Evolutionary conservation across 2,888 invertebrate species (phyloP).

Genomic region (Tenthredo livida): DNA sequence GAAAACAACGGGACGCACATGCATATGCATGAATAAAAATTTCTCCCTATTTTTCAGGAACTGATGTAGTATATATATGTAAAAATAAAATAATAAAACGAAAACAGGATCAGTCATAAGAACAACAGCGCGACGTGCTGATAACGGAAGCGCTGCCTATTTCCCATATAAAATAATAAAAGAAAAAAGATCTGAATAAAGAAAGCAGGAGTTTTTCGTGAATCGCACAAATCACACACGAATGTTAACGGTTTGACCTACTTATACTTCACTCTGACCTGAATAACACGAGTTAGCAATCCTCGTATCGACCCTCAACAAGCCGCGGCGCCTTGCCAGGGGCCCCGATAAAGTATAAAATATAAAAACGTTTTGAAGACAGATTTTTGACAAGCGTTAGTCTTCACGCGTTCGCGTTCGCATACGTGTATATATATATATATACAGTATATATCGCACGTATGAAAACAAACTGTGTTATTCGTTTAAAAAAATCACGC

Average conservation of each 20-base stretch:
- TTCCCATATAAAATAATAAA: neutral
- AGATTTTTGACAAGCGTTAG: neutral
- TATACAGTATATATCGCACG: neutral
- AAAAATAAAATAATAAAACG: neutral
- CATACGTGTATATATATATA: too few species aligned
- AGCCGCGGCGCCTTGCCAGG: constrained; percentile 42
- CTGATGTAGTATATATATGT: neutral
- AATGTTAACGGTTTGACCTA: constrained; percentile 47
- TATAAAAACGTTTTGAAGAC: neutral
- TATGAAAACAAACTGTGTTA: neutral
- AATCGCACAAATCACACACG: constrained; percentile 32
- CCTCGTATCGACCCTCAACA: constrained; percentile 47
- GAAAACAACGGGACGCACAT: neutral
- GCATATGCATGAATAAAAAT: neutral
- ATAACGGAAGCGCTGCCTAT: neutral
- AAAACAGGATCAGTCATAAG: neutral
- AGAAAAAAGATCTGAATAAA: neutral
- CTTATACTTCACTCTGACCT: constrained; percentile 41
- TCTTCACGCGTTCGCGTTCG: neutral
- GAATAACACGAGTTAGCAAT: constrained; percentile 45
- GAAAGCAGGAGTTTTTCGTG: neutral
- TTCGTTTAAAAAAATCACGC: neutral
- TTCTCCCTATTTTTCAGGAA: neutral
- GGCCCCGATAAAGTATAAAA: constrained; percentile 1
- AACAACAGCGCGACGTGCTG: neutral